A percentile compares a stretch with the other conserved stretches of the same genome.
These are phyloP conservation scores for Bucco capensis DNA, from an alignment of 2,113 vertebrate genomes.

Conservation along the genomic window DNA sequence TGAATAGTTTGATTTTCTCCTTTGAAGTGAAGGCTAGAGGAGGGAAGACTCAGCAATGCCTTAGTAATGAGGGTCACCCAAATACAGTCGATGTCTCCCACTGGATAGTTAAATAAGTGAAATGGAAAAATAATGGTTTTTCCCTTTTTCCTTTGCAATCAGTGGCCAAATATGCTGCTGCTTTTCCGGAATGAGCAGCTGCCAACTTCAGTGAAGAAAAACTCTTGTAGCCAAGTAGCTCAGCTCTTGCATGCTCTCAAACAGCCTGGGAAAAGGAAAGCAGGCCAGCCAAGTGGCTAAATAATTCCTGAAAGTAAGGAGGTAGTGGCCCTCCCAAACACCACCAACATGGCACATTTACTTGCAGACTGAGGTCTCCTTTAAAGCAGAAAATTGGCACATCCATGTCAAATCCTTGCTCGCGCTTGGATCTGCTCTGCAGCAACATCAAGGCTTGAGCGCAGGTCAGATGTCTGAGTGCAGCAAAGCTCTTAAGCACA, in stretches of 20 bases:
- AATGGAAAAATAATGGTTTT: constrained; percentile 75
- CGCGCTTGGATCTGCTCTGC: fast-evolving
- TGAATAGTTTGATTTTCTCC: background rate
- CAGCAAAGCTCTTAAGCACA: background rate
- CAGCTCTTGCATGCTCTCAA: constrained; percentile 37
- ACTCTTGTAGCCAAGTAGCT: constrained; percentile 59
- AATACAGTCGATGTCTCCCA: constrained; percentile 60
- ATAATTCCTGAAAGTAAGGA: background rate
- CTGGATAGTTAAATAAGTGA: constrained; percentile 64
- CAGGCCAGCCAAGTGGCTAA: background rate
- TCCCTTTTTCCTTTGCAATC: constrained; percentile 60
- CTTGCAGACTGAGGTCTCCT: background rate
- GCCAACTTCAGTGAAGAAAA: constrained; percentile 52
- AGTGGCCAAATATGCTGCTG: constrained; percentile 48
- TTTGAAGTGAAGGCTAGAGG: constrained; percentile 3
- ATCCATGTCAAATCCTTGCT: background rate
- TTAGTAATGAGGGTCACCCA: constrained; percentile 44
- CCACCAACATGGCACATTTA: background rate
- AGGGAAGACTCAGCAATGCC: constrained; percentile 25
- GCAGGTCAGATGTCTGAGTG: background rate
- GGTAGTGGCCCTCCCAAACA: background rate
- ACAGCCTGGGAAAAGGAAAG: constrained; percentile 45
- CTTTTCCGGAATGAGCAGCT: constrained; percentile 52
- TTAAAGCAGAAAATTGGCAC: background rate
- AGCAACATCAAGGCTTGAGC: background rate